Base-by-base conservation (phyloP, 2,888 invertebrate genomes). In the Phasia obesa region DNA sequence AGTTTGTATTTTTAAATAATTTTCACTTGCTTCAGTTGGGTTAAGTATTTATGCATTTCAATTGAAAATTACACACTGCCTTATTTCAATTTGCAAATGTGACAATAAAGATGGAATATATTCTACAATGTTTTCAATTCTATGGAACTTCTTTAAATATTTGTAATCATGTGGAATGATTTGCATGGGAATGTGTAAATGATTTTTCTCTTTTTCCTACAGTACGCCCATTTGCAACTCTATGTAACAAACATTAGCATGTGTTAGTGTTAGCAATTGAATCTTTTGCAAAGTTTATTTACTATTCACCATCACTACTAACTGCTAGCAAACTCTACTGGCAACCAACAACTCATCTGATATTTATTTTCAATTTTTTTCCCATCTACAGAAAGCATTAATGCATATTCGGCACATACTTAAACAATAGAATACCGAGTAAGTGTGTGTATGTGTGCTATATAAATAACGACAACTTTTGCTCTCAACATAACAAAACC, bases 31-130 rank as follows among this genome's bases (percentile, higher is more conserved):
- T 23, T 19, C 1, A 6, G 53, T n/a, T 35, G 73, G 73, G 67
- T 74, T 79, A 79, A 67, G 38, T 67, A 79, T 79, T 79, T 79
- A 79, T 73, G 73, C 67, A 80, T 67, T 80, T 74, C 79, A 80
- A 80, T 79, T 80, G 67, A 55, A 53, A 55, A 62, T 38, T 53
- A 38, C 53, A 74, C 55, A 62, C 73, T 60, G 21, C 19, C 67
- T 60, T 67, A 59, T 60, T 59, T 25, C 79, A 83, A 79, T 83
- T 79, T 70, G 47, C 65, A 83, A 83, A 79, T 79, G 70, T 60
- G 75, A 79, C 79, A 79, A 75, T 83, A 65, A 70, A 67, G 59
- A 53, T 47, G 55, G 60, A 70, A 65, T n/a, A n/a, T n/a, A n/a
- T n/a, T n/a, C n/a, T n/a, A n/a, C n/a, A n/a, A n/a, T n/a, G n/a